Conservation (phyloP, 1,140 invertebrate species). For the Drosophila setifemur region DNA sequence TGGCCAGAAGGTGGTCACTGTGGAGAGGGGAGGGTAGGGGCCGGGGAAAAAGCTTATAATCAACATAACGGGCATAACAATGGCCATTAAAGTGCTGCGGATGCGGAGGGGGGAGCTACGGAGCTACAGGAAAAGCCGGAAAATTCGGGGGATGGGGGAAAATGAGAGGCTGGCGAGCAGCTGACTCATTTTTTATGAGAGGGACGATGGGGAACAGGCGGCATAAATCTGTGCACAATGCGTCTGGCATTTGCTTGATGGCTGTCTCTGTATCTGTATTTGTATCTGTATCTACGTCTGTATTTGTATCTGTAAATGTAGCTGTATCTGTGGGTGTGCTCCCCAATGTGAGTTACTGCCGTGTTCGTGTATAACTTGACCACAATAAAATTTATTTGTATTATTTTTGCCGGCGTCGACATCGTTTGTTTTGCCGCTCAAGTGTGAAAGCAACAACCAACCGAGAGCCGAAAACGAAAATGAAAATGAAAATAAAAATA, state of each 20-base stretch:
- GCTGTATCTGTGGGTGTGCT: neutral
- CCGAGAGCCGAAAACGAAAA: constrained; percentile 19
- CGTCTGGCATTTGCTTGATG: constrained; percentile 60
- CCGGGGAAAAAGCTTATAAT: constrained; percentile 41
- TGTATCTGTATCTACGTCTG: neutral
- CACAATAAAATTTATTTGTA: constrained; percentile 71
- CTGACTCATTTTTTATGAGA: constrained; percentile 51
- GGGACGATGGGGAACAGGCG: constrained; percentile 3
- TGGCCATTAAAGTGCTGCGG: constrained; percentile 47
- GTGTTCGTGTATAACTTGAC: constrained; percentile 53
- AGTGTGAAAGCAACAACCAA: constrained; percentile 40
- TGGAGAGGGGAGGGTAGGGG: neutral
- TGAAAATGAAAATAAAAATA: constrained; percentile 12
- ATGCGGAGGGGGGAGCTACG: neutral
- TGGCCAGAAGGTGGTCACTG: neutral
- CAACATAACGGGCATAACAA: constrained; percentile 61
- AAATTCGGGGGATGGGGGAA: constrained; percentile 8
- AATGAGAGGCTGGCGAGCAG: constrained; percentile 34
- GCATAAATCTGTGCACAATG: constrained; percentile 67
- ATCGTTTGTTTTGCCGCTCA: constrained; percentile 54
- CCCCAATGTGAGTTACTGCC: constrained; percentile 11
- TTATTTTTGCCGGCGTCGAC: constrained; percentile 43
- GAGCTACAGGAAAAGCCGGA: neutral
- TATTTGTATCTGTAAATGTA: neutral
- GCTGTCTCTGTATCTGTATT: constrained; percentile 10